Conservation (phyloP, 2,888 invertebrate genomes). For the Portevinia maculata region DNA sequence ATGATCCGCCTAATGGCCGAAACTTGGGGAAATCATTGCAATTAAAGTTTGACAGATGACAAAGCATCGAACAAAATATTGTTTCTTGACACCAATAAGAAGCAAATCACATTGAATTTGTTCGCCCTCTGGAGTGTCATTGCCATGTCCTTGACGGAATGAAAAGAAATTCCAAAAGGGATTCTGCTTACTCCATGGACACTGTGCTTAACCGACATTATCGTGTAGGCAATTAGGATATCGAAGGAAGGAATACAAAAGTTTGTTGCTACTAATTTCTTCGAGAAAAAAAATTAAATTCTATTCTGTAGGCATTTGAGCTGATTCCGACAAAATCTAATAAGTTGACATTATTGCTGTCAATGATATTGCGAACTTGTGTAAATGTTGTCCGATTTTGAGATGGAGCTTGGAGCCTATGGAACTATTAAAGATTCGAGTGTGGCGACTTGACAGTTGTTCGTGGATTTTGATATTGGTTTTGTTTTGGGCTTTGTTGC, state of each 20-base stretch:
- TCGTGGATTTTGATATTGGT: constrained; percentile 29
- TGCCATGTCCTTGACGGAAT: constrained; percentile 47
- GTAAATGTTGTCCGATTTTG: neutral
- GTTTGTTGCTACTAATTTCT: constrained; percentile 30
- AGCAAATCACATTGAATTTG: constrained; percentile 46
- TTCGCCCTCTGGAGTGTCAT: constrained; percentile 39
- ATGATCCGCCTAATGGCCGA: constrained; percentile 12
- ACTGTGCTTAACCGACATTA: constrained; percentile 10
- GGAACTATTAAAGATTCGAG: constrained; percentile 16
- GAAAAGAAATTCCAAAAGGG: constrained; percentile 36
- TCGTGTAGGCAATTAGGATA: constrained; percentile 26
- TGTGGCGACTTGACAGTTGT: neutral
- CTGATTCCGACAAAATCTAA: constrained; percentile 41
- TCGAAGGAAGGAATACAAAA: constrained; percentile 10
- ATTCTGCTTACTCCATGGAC: constrained; percentile 40
- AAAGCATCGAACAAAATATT: constrained; percentile 30
- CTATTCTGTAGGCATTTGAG: constrained; percentile 52
- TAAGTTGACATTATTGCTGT: constrained; percentile 56
- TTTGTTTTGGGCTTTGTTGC: constrained; percentile 19
- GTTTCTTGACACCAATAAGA: constrained; percentile 32
- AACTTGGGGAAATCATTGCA: constrained; percentile 40
- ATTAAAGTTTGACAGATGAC: constrained; percentile 48
- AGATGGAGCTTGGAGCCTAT: too few relatives aligned
- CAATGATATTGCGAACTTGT: constrained; percentile 39
- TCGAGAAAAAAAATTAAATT: constrained; percentile 25